Base-by-base conservation (phyloP, 2,888 invertebrate species). In the Agrotis segetum region DNA sequence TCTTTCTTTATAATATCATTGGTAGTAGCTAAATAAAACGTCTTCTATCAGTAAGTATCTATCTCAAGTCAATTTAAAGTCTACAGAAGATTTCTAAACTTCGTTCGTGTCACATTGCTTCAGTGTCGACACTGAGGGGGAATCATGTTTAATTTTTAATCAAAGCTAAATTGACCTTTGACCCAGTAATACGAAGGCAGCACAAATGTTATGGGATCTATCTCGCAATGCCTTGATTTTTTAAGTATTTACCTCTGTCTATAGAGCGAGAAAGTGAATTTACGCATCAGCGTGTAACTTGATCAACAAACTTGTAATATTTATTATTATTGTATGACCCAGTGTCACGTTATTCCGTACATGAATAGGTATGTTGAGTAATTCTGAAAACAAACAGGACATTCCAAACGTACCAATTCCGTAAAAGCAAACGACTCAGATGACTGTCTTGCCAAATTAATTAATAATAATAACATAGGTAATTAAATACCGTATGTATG, bases 311-410 rank as follows among this genome's bases (percentile, higher is more conserved):
- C 17, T 49, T 17, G 17, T 40, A 74, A 40, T 40, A 11, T 40
- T 34, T 56, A 56, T 56, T 56, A 56, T 62, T 49, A 69, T 19
- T 44, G 40, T 7, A 40, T 21, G 34, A 16, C 21, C 46, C 24
- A 52, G 19, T 40, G 44, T 24, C 5, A 14, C 24, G n/a, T 29
- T 16, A 75, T 44, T 76, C 76, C 49, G 2, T 74, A n/a, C 44
- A 40, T 71, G 40, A 67, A 67, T 74, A 40, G 0, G 16, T 13
- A 44, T 47, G n/a, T 46, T 53, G 67, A 76, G n/a, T 52, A 76
- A 76, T 17, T 40, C 46, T 46, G 29, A 78, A 50, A 4, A 71
- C 34, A 58, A 71, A 72, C 58, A 52, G 53, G 68, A 67, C 68
- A 46, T 71, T 77, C 24, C 77, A 53, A 40, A 19, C 52, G 53